Base-by-base conservation (phyloP, 2,888 invertebrate species). In the Rotaria magnacalcarata region DNA sequence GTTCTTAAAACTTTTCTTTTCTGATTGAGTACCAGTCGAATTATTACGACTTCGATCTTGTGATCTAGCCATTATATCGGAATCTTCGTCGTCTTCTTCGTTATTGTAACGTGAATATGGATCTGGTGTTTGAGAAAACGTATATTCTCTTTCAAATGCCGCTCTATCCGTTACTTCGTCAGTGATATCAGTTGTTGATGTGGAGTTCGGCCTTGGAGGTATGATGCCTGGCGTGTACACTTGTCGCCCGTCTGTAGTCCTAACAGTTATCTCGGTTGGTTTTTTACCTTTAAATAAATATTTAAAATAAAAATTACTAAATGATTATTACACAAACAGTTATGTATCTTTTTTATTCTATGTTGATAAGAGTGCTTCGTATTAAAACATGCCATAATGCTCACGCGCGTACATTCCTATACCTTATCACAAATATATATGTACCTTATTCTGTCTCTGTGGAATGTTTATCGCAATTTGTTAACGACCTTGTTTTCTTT, bases 241-340 rank as follows among this genome's bases (percentile, higher is more conserved):
- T 19, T 41, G 19, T 19, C 1, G 67, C 0, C 67, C 67, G 0
- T 67, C 67, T 19, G 34, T 34, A 34, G 67, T 34, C 19, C 34
- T 34, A 34, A 67, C 19, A 19, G 34, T 67, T 67, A 67, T 67
- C 67, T 67, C 67, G 16, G 34, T 34, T 24, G 67, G 67, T 19
- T 34, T 67, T 41, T 67, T 67, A 67, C 67, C 67, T 67, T 34
- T 67, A 67, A 67, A 34, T 67, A 67, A 67, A 67, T 67, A 67
- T 10, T 0, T 14, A 67, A 24, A 67, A 67, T 7, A 16, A 67
- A 67, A 67, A 27, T 50, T 11, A 14, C 50, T 11, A 4, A 11
- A 16, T 6, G 34, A 34, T 4, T 34, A 4, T 24, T 67, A 16
- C 24, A 34, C 10, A 67, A 67, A 6, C 19, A 27, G 16, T 4